Evolutionary conservation across 2,113 vertebrate species (phyloP).

Genomic region (Echinops telfairi): DNA sequence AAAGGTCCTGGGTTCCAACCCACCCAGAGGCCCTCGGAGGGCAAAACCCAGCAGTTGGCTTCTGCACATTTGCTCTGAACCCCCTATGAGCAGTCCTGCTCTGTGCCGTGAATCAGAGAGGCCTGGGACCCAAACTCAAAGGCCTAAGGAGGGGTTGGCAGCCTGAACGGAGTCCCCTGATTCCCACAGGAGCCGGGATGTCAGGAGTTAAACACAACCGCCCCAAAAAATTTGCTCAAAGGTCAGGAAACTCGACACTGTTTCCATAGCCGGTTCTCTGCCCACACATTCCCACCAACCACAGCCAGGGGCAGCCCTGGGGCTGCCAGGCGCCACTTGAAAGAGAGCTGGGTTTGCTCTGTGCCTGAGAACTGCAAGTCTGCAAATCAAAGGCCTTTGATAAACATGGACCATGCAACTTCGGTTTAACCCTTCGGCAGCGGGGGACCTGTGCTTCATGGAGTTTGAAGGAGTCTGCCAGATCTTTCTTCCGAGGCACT

Average conservation of each 20-base stretch:
- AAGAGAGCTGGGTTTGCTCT: slow-evolving; percentile 22
- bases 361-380: background rate
- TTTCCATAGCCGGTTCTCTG: slow-evolving; percentile 16
- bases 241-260: slow-evolving; percentile 47
- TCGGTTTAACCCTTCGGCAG: background rate
- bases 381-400: slow-evolving; percentile 26
- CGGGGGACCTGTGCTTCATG: no score
- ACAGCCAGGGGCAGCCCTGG: background rate
- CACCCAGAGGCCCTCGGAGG: background rate
- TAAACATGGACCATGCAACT: background rate
- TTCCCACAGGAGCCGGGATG: accelerated
- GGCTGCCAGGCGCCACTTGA: slow-evolving; percentile 66
- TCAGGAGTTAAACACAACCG: slow-evolving; percentile 33
- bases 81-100: background rate
- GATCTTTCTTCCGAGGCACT: no score
- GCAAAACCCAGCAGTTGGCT: background rate
- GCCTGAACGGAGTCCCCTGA: background rate
- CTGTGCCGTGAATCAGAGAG: background rate
- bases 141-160: no score
- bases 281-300: slow-evolving; percentile 51
- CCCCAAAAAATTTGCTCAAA: background rate
- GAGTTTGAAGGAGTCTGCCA: no score
- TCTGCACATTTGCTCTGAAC: background rate
- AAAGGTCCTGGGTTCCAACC: background rate
- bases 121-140: background rate